Conservation (phyloP, 1,140 invertebrate species). For the Vanessa atalanta region DNA sequence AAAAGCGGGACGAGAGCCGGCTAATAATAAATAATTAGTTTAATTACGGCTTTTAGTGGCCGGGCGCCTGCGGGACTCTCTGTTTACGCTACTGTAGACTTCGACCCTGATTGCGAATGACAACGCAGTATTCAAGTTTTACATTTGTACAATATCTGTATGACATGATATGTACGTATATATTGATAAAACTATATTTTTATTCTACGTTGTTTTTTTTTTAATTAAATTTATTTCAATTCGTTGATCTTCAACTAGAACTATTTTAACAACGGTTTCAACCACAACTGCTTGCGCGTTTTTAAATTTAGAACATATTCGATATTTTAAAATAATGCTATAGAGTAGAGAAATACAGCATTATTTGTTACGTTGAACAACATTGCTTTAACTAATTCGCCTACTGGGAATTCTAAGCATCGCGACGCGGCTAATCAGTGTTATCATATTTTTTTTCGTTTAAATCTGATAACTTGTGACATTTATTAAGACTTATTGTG, state of each 20-base stretch:
- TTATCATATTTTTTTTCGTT: conserved; percentile 19
- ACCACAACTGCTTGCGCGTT: too few relatives aligned
- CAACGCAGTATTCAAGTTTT: conserved; percentile 16
- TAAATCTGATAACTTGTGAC: not conserved
- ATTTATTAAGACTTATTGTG: not conserved
- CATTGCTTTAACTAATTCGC: conserved; percentile 18
- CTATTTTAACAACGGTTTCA: too few relatives aligned
- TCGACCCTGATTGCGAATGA: conserved; percentile 32
- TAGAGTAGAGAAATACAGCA: not conserved
- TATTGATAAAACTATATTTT: not conserved
- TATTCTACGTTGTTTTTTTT: too few relatives aligned
- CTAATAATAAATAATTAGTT: conserved; percentile 76
- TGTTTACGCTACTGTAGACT: conserved; percentile 30
- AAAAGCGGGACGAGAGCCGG: conserved; percentile 55
- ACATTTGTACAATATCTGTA: not conserved
- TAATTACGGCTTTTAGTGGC: conserved; percentile 72
- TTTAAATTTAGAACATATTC: too few relatives aligned
- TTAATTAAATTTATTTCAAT: too few relatives aligned
- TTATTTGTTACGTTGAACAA: conserved; percentile 4
- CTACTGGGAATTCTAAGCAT: conserved; percentile 6
- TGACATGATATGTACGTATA: too few relatives aligned
- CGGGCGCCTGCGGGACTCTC: conserved; percentile 50
- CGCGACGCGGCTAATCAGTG: conserved; percentile 8
- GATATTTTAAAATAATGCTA: not conserved
- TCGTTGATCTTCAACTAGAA: too few relatives aligned